phyloP scores from a whole-genome alignment of 2,113 vertebrate genomes.

The Scartelaos histophorus region DNA sequence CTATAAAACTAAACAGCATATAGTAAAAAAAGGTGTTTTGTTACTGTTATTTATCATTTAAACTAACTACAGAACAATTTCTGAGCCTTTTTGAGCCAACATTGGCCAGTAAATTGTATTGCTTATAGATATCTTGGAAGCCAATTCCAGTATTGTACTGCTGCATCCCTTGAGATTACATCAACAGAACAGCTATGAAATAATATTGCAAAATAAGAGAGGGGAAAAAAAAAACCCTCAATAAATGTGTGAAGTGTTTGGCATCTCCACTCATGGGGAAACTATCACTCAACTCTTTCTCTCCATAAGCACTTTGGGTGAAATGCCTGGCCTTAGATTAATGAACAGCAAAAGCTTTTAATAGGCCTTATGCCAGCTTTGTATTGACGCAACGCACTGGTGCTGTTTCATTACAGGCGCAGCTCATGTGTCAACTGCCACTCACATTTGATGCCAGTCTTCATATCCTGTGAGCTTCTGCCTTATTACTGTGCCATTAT shows the following conservation, averaged over 20 bases:
- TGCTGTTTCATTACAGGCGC: conserved; percentile 31
- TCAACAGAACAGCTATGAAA: too few species aligned
- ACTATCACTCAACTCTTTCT: conserved; percentile 64
- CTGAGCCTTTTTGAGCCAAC: too few species aligned
- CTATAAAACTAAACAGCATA: too few species aligned
- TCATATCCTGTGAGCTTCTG: conserved; percentile 40
- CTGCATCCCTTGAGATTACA: too few species aligned
- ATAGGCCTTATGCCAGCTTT: conserved; percentile 45
- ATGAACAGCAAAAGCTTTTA: conserved; percentile 61
- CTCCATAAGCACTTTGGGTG: conserved; percentile 38
- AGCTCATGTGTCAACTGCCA: conserved; percentile 56
- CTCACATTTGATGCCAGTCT: conserved; percentile 47
- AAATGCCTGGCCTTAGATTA: conserved; percentile 58
- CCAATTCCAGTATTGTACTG: too few species aligned
- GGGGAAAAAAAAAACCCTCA: too few species aligned
- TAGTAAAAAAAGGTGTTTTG: too few species aligned
- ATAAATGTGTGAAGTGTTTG: neutral
- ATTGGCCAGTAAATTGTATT: too few species aligned
- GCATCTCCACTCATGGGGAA: conserved; percentile 14
- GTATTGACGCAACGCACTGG: conserved; percentile 41
- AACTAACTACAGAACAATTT: too few species aligned
- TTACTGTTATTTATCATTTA: too few species aligned
- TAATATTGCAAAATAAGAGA: too few species aligned
- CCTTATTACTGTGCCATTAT: conserved; percentile 30
- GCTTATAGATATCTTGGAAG: too few species aligned